Evolutionary conservation across 2,113 vertebrate genomes (phyloP).

Genomic region (Varanus salvator): DNA sequence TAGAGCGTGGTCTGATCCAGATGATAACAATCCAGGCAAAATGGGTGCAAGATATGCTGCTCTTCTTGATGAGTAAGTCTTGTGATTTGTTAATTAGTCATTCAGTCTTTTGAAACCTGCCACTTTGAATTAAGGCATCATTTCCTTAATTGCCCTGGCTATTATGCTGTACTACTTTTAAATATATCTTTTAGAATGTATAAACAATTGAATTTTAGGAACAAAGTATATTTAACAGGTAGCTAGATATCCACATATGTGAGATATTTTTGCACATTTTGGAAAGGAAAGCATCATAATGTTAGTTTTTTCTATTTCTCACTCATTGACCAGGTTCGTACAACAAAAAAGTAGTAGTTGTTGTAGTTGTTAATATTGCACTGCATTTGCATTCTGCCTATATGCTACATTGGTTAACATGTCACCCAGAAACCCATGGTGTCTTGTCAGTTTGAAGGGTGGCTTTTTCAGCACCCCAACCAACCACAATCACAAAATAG

Average conservation of each 20-base stretch:
- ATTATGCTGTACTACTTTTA: not conserved
- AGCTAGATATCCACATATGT: not conserved
- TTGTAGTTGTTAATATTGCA: too few species aligned
- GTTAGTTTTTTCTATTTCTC: not conserved
- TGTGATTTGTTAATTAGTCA: not conserved
- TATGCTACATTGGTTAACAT: too few species aligned
- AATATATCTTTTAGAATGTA: not conserved
- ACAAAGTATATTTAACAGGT: not conserved
- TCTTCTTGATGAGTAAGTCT: constrained; percentile 81
- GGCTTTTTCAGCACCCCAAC: too few species aligned
- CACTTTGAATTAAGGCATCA: not conserved
- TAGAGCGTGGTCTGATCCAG: constrained; percentile 79
- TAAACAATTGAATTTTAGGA: not conserved
- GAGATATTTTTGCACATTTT: not conserved
- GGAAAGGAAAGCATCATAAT: not conserved
- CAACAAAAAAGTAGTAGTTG: too few species aligned
- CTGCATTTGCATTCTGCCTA: too few species aligned
- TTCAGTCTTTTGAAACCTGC: not conserved
- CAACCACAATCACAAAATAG: too few species aligned
- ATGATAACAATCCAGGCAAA: constrained; percentile 81
- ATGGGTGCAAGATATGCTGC: constrained; percentile 79
- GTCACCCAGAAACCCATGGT: too few species aligned
- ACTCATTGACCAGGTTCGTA: not conserved
- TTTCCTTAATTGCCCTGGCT: not conserved
- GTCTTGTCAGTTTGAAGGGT: too few species aligned